A percentile compares a stretch with the other conserved stretches of the same genome.
phyloP scores from a whole-genome alignment of 2,888 invertebrate species.

The Siphlonurus alternatus region DNA sequence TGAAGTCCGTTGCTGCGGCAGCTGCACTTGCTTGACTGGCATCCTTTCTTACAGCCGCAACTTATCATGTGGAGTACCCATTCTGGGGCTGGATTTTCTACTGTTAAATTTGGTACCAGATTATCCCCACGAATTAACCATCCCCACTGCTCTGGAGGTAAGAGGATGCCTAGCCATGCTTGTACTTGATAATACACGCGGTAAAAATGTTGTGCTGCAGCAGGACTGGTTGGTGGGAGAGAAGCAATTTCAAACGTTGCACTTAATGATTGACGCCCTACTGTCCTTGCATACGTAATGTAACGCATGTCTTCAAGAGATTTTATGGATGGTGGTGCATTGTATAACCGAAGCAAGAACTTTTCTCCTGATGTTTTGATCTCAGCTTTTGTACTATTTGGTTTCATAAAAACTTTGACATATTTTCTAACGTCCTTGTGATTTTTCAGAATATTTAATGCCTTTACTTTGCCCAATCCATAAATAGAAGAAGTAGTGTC shows the following conservation, averaged over 20 bases:
- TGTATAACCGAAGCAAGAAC: slow-evolving; percentile 18
- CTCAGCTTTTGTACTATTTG: slow-evolving; percentile 14
- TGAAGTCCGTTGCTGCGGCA: slow-evolving; percentile 17
- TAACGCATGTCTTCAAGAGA: slow-evolving; percentile 16
- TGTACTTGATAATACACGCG: slow-evolving; percentile 10
- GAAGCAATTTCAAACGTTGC: slow-evolving; percentile 12
- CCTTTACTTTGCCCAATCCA: background rate
- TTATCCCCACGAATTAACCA: slow-evolving; percentile 17
- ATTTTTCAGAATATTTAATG: background rate
- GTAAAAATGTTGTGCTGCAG: slow-evolving; percentile 7
- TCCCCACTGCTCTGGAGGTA: slow-evolving; percentile 9
- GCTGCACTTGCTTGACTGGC: slow-evolving; percentile 17
- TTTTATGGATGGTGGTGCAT: slow-evolving; percentile 14
- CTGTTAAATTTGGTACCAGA: slow-evolving; percentile 13
- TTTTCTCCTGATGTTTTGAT: slow-evolving; percentile 17
- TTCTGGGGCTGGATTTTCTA: slow-evolving; percentile 16
- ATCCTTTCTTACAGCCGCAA: slow-evolving; percentile 15
- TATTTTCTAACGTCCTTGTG: background rate
- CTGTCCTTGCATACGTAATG: slow-evolving; percentile 17
- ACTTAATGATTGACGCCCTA: slow-evolving; percentile 15
- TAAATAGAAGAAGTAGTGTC: background rate
- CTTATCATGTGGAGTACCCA: slow-evolving; percentile 18
- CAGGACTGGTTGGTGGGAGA: slow-evolving; percentile 8
- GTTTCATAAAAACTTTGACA: slow-evolving; percentile 14
- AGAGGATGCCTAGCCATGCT: background rate